Evolutionary conservation across 2,113 vertebrate species (phyloP).

Genomic region (Piprites chloris): DNA sequence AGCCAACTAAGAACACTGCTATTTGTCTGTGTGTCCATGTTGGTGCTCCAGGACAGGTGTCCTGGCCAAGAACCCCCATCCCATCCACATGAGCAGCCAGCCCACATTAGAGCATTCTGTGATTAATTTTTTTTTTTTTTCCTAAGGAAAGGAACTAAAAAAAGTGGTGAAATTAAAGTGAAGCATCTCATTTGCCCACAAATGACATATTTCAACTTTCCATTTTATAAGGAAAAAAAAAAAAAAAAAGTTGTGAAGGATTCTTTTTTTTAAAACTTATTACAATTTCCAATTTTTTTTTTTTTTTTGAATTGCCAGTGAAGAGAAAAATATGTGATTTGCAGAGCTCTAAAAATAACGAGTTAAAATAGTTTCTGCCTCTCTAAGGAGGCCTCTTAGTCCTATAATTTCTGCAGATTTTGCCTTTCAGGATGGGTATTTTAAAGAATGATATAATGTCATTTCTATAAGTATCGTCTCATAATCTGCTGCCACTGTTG

Average conservation of each 20-base stretch:
- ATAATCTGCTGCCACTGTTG: slow-evolving; percentile 36
- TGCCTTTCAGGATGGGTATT: slow-evolving; percentile 58
- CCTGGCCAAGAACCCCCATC: not conserved
- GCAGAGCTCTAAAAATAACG: slow-evolving; percentile 62
- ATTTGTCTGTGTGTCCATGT: rapidly evolving
- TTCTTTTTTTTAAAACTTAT: slow-evolving; percentile 32
- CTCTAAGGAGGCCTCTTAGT: slow-evolving; percentile 57
- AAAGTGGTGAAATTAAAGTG: slow-evolving; percentile 4
- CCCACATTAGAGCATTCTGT: not conserved
- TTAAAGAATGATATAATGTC: slow-evolving; percentile 56
- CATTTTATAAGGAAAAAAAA: not conserved
- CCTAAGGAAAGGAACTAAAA: not conserved
- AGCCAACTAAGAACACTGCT: not conserved
- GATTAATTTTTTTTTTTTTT: not conserved
- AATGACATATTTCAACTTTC: slow-evolving; percentile 47
- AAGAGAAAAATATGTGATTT: slow-evolving; percentile 61
- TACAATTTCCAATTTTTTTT: slow-evolving; percentile 39
- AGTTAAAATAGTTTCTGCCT: slow-evolving; percentile 65
- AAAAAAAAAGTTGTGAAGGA: slow-evolving; percentile 37
- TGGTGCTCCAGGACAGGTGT: not conserved
- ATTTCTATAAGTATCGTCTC: slow-evolving; percentile 40
- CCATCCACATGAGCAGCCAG: not conserved
- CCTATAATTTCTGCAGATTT: slow-evolving; percentile 61
- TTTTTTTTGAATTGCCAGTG: slow-evolving; percentile 49
- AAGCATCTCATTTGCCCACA: slow-evolving; percentile 42